Base-by-base conservation (phyloP, 2,888 invertebrate genomes). In the Thecocarcelia acutangulata region DNA sequence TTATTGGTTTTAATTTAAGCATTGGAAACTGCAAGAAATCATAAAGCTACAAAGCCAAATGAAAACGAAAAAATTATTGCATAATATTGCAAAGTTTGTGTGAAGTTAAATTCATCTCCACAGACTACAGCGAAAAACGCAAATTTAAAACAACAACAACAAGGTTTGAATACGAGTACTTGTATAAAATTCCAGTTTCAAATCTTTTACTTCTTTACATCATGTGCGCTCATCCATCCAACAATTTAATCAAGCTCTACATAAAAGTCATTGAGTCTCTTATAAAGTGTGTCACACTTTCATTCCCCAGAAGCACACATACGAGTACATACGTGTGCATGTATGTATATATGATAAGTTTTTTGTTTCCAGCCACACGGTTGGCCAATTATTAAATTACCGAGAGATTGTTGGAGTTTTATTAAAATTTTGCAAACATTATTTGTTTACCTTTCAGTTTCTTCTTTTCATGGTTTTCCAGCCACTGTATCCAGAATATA, bases 71-170 rank as follows among this genome's bases (percentile, higher is more conserved):
- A 24, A 75, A 28, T 37, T 28, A 33, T 79, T 79, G 66, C 78
- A 73, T 79, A 79, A 79, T 59, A 64, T 72, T 56, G 11, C 59
- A 66, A 24, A 50, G 11, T 59, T 37, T 66, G 8, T 28, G 4
- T 46, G 46, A 52, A 13, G 46, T 52, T 40, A 33, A 37, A 63
- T 54, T 28, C 58, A 56, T 21, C 58, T 56, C 42, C 40, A 13
- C n/a, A 70, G 33, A 78, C 72, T 66, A 44, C 78, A 72, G 50
- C 52, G 24, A 9, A 19, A 37, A 13, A 19, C 17, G 11, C 8
- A 40, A 40, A 37, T 15, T 9, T 8, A 50, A 74, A 17, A 33
- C 54, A 64, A 40, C 33, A 46, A 56, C n/a, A 42, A 11, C 15
- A 21, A 70, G 50, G 6, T 33, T 33, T 44, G 21, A 37, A 64